phyloP scores from a whole-genome alignment of 2,888 invertebrate genomes.

The Vesta saturnalis region DNA sequence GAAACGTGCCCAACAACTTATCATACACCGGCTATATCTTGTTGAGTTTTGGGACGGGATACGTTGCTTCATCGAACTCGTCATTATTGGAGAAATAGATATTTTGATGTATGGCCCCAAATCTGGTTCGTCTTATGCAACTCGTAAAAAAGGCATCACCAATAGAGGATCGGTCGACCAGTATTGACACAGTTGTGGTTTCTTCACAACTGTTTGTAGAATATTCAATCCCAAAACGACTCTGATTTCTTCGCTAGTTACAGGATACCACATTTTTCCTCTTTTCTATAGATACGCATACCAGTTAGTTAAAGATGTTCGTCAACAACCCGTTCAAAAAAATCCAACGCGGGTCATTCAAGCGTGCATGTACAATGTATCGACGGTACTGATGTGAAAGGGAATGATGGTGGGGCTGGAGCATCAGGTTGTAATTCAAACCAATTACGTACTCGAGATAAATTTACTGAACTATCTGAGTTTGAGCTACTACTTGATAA shows the following conservation, averaged over 20 bases:
- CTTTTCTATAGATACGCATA: not conserved
- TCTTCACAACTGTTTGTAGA: not conserved
- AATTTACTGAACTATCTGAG: not conserved
- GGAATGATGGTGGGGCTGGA: not conserved
- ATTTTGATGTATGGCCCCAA: not conserved
- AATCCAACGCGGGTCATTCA: not conserved
- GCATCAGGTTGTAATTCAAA: not conserved
- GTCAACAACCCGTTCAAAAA: not conserved
- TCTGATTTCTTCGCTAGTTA: not conserved
- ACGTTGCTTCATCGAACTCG: not conserved
- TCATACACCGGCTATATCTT: not conserved
- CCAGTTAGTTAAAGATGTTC: not conserved
- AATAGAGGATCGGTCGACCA: not conserved
- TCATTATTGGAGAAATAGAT: not conserved
- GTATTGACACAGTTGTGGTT: not conserved
- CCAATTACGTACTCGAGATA: too few relatives aligned
- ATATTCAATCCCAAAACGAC: not conserved
- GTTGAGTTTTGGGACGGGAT: not conserved
- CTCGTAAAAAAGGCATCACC: not conserved
- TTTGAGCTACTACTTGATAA: not conserved
- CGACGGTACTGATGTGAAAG: not conserved
- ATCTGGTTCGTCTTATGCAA: not conserved
- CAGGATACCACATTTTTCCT: not conserved
- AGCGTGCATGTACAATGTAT: not conserved
- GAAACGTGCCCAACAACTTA: not conserved